Base-by-base conservation (phyloP, 2,797 vertebrate species). In the Scolopax rusticola region DNA sequence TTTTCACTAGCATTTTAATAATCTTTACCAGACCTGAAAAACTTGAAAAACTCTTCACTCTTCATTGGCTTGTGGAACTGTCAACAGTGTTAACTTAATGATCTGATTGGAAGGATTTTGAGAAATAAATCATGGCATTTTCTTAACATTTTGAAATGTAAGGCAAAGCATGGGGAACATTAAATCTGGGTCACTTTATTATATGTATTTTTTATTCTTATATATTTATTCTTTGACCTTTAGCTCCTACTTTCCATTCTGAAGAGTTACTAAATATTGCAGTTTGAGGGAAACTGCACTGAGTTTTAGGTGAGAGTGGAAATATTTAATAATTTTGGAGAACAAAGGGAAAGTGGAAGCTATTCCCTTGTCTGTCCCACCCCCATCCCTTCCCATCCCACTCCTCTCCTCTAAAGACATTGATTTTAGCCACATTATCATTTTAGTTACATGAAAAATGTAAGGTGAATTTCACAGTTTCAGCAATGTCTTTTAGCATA, bases 361-460 rank as follows among this genome's bases (percentile, higher is more conserved):
- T 64, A 5, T 59, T 77, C 2, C 8, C 3, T 77, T 76, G 8
- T 1, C 8, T 48, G 3, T n/a, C 40, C 3, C 8, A 67, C 2
- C 1, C 2, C 25, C 9, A 40, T 14, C 3, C 8, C 4, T 33
- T 43, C 9, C 5, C 4, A 8, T 40, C 18, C 51, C 3, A n/a
- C 0, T 2, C 2, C 23, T 1, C 1, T 70, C 2, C 5, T 69
- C 10, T 56, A 68, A 38, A 24, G 11, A 47, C 3, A 64, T 18
- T 68, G 15, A 15, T 47, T 64, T 92, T 92, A 6, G 86, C 23
- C 28, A 33, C 8, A 9, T 53, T 78, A 21, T 1, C 1, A 48
- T 2, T 68, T 63, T 20, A 70, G 3, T 32, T 70, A 53, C 6
- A 43, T 19, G 12, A 59, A 67, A 74, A 63, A 10, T 32, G 17